A percentile compares a stretch with the other conserved stretches of the same genome.
phyloP scores from a whole-genome alignment of 2,797 vertebrate genomes.

The Acrossocheilus fasciatus region DNA sequence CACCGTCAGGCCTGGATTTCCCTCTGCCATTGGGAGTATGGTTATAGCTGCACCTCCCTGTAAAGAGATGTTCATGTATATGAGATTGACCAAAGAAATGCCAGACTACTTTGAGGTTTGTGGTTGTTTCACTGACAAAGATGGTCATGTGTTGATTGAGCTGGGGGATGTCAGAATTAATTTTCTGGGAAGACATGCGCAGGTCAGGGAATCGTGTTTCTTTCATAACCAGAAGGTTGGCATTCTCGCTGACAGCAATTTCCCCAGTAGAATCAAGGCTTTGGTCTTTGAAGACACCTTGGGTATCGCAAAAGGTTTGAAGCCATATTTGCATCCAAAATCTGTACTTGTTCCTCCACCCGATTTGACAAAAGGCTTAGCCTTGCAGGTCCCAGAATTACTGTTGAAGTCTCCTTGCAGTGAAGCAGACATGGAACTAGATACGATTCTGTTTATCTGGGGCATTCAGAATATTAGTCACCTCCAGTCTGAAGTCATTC shows the following conservation, averaged over 20 bases:
- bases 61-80: conserved; percentile 86
- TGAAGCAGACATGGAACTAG: conserved; percentile 62
- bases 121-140: conserved; percentile 84
- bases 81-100: conserved; percentile 75
- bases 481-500: conserved; percentile 68
- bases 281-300: conserved; percentile 85
- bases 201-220: conserved; percentile 73
- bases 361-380: conserved; percentile 56
- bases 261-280: conserved; percentile 70
- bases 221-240: conserved; percentile 80
- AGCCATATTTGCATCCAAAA: conserved; percentile 73
- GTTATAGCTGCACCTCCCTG: conserved; percentile 77
- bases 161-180: conserved; percentile 79
- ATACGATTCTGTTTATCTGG: conserved; percentile 83
- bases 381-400: conserved; percentile 58
- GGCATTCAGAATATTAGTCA: conserved; percentile 78
- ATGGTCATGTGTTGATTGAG: conserved; percentile 81
- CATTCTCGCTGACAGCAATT: conserved; percentile 48
- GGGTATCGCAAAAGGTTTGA: conserved; percentile 79
- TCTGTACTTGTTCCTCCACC: conserved; percentile 57
- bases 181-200: conserved; percentile 71
- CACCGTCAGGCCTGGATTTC: conserved; percentile 76
- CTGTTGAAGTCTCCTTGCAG: conserved; percentile 62
- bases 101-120: conserved; percentile 83
- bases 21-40: conserved; percentile 81